Evolutionary conservation across 35 echinoderm and acorn worm genomes (phyloP).

Genomic region (Apostichopus japonicus): DNA sequence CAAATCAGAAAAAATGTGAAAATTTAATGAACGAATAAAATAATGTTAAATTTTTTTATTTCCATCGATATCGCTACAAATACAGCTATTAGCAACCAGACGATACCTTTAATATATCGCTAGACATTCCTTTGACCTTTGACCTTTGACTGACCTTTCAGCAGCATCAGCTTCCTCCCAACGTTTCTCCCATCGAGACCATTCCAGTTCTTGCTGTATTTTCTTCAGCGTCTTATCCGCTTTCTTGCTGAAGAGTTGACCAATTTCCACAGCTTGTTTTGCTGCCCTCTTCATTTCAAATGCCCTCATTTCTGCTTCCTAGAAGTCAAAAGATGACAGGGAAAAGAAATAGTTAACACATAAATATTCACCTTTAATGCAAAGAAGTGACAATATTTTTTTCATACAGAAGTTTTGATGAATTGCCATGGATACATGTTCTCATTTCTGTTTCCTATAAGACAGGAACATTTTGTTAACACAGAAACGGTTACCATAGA

Average conservation of each 20-base stretch:
- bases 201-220: slow-evolving; percentile 42
- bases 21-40: not conserved
- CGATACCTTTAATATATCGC: too few species aligned
- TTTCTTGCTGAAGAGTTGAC: slow-evolving; percentile 44
- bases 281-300: slow-evolving; percentile 22
- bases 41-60: too few species aligned
- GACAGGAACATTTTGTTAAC: too few species aligned
- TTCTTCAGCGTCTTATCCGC: not conserved
- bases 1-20: not conserved
- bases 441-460: too few species aligned
- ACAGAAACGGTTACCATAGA: too few species aligned
- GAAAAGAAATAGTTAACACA: too few species aligned
- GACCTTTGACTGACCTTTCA: slow-evolving; percentile 19
- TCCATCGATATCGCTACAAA: too few species aligned
- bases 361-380: too few species aligned
- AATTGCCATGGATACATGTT: too few species aligned
- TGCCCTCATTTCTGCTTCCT: slow-evolving; percentile 35
- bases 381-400: too few species aligned
- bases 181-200: slow-evolving; percentile 43
- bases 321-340: not conserved
- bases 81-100: too few species aligned
- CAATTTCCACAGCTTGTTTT: slow-evolving; percentile 14
- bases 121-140: not conserved
- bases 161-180: slow-evolving; percentile 50
- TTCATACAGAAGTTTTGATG: too few species aligned